These are phyloP conservation scores for Bradypodion ventrale DNA, from an alignment of 2,797 vertebrate species.

Conservation along the genomic window DNA sequence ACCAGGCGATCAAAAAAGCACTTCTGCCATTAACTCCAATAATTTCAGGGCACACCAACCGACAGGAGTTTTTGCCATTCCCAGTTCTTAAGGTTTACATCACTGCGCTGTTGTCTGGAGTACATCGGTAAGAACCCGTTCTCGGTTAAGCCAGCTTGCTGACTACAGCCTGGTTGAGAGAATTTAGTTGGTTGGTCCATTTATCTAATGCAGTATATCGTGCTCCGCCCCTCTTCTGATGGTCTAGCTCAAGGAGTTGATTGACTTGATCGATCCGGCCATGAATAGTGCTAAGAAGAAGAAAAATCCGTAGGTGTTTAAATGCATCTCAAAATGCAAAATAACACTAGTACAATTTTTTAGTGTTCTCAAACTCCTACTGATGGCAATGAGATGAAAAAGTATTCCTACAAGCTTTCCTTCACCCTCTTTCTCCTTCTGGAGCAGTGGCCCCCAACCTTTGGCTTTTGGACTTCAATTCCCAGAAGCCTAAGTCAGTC, in stretches of 20 bases:
- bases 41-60: conserved; percentile 83
- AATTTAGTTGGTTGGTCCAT: conserved; percentile 99
- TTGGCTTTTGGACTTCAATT: too few relatives aligned
- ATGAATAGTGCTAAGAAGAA: conserved; percentile 90
- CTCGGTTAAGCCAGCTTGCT: conserved; percentile 95
- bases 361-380: background rate
- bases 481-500: too few relatives aligned
- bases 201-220: conserved; percentile 99
- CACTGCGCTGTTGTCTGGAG: conserved; percentile 80
- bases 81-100: conserved; percentile 85
- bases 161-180: conserved; percentile 98
- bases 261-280: conserved; percentile 99
- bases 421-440: background rate
- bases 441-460: too few relatives aligned
- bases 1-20: conserved; percentile 87
- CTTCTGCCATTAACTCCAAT: conserved; percentile 83
- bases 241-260: conserved; percentile 98
- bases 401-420: background rate
- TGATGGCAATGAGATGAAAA: background rate
- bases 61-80: conserved; percentile 85
- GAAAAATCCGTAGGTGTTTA: conserved; percentile 4
- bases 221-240: conserved; percentile 98
- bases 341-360: background rate
- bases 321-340: background rate
- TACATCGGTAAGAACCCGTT: conserved; percentile 78